Percentiles rank a stretch among this genome's conserved stretches.
phyloP scores from a whole-genome alignment of 1,140 invertebrate genomes.

The Hyposmocoma kahamanoa region DNA sequence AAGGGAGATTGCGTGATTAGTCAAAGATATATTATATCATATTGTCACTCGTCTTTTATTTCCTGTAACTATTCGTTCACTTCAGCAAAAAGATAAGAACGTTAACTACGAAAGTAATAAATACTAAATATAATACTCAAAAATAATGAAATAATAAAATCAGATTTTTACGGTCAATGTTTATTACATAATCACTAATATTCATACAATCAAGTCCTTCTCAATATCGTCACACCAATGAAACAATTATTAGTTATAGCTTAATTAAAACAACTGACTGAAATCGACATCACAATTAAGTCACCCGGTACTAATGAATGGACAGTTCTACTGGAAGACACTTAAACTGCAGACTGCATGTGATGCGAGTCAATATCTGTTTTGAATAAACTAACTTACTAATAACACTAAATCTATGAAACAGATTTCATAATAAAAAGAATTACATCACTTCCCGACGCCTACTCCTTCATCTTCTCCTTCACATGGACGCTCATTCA shows the following conservation, averaged over 20 bases:
- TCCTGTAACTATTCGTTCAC: too few relatives aligned
- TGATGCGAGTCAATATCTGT: too few relatives aligned
- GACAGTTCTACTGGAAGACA: constrained; percentile 64
- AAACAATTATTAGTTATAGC: constrained; percentile 34
- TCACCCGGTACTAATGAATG: constrained; percentile 29
- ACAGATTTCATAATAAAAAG: neutral
- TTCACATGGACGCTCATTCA: constrained; percentile 45
- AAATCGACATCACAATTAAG: constrained; percentile 46
- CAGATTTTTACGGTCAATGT: constrained; percentile 39
- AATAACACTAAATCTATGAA: neutral
- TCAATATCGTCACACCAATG: constrained; percentile 50
- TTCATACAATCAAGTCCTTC: constrained; percentile 62
- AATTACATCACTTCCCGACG: constrained; percentile 12
- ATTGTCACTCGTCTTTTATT: too few relatives aligned
- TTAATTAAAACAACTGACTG: constrained; percentile 50
- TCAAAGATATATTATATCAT: too few relatives aligned
- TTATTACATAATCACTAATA: constrained; percentile 61
- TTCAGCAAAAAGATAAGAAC: too few relatives aligned
- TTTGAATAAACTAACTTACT: neutral
- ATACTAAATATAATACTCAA: too few relatives aligned
- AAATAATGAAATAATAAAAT: constrained; percentile 20
- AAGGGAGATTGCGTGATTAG: too few relatives aligned
- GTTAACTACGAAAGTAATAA: too few relatives aligned
- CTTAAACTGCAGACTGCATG: constrained; percentile 21
- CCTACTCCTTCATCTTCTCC: constrained; percentile 32